Percentiles rank a stretch among this genome's conserved stretches.
Evolutionary conservation across 2,113 vertebrate species (phyloP).

Genomic region (Grantiella picta): DNA sequence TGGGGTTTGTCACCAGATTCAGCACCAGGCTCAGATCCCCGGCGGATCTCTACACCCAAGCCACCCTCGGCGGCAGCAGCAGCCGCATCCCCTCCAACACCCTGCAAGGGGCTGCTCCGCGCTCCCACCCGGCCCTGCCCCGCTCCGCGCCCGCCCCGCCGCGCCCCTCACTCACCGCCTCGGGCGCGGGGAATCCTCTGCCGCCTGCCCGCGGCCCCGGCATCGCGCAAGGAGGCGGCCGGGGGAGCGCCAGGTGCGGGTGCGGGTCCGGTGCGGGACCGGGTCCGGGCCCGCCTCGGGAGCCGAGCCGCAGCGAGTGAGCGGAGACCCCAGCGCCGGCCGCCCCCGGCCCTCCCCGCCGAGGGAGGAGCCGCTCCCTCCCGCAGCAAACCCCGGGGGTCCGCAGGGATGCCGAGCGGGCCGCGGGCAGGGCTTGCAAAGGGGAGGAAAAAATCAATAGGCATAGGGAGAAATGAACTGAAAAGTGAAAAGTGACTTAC

Average conservation of each 20-base stretch:
- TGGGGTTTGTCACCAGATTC: background rate
- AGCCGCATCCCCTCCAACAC: background rate
- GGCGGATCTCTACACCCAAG: rapidly evolving
- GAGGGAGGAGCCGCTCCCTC: slow-evolving; percentile 29
- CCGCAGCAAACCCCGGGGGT: background rate
- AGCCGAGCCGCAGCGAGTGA: slow-evolving; percentile 29
- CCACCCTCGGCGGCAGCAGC: background rate
- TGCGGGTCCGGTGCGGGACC: too few species aligned
- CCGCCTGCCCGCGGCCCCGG: background rate
- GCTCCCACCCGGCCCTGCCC: background rate
- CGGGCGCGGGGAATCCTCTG: background rate
- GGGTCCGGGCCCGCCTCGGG: background rate
- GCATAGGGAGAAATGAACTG: background rate
- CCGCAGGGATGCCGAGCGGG: background rate
- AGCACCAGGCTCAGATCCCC: background rate
- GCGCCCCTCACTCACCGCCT: background rate
- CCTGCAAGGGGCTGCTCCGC: background rate
- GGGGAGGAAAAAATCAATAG: background rate
- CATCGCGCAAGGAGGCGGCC: background rate
- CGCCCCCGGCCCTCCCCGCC: background rate
- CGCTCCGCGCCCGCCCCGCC: background rate
- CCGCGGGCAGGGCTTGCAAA: background rate
- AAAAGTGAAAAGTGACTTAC: background rate
- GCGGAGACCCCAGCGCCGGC: slow-evolving; percentile 12
- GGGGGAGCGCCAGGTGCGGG: background rate